A percentile compares a stretch with the other conserved stretches of the same genome.
phyloP scores from a whole-genome alignment of 2,113 vertebrate genomes.

The Microcebus murinus region DNA sequence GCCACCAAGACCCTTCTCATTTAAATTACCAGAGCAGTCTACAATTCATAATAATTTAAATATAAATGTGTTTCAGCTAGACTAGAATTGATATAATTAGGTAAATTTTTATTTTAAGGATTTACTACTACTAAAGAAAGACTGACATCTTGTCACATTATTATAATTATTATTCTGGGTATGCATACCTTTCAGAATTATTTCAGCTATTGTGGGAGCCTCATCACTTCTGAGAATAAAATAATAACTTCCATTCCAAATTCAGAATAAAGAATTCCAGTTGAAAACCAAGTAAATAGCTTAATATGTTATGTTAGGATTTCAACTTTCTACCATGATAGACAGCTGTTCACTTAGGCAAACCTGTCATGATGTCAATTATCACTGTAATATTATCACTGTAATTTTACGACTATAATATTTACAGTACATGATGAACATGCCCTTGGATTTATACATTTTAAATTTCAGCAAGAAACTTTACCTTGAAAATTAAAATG shows the following conservation, averaged over 20 bases:
- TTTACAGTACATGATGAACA: background rate
- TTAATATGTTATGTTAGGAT: background rate
- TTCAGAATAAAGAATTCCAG: background rate
- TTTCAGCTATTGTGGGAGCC: background rate
- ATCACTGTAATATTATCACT: no score
- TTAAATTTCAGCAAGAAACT: background rate
- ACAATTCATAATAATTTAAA: background rate
- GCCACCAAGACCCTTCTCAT: background rate
- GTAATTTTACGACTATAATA: background rate
- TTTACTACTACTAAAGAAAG: background rate
- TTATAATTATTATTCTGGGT: background rate
- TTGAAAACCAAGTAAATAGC: background rate
- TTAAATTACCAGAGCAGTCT: background rate
- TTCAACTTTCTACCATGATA: background rate
- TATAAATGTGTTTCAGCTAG: conserved; percentile 8
- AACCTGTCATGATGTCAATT: background rate
- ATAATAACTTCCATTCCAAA: conserved; percentile 17
- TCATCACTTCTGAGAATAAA: conserved; percentile 45
- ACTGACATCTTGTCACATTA: background rate
- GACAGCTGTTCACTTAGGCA: background rate
- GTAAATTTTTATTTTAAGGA: conserved; percentile 42
- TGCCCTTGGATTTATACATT: background rate
- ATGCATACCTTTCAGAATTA: conserved; percentile 1
- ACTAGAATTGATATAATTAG: background rate
- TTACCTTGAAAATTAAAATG: conserved; percentile 32